Conservation (phyloP, 2,797 vertebrate genomes). For the Leptodactylus fallax region DNA sequence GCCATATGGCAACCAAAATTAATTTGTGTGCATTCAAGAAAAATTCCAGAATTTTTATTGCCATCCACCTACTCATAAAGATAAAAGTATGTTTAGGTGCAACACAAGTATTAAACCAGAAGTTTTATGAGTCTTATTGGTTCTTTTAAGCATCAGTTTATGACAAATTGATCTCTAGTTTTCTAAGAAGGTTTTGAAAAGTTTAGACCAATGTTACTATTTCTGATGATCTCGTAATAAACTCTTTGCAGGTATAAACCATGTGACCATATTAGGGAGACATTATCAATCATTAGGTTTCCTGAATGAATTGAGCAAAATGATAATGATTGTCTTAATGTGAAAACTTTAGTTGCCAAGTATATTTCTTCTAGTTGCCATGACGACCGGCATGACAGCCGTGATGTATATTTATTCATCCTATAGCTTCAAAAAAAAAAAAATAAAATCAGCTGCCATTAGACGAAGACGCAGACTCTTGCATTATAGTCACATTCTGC, state of each 20-base stretch:
- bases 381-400: not conserved
- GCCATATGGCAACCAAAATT: not conserved
- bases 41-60: not conserved
- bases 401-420: constrained; percentile 22
- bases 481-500: constrained; percentile 66
- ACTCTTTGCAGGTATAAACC: not conserved
- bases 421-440: constrained; percentile 1
- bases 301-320: not conserved
- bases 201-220: not conserved
- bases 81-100: not conserved
- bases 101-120: not conserved
- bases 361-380: not conserved
- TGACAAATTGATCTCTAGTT: not conserved
- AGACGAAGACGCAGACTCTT: constrained; percentile 71
- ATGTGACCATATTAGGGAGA: not conserved
- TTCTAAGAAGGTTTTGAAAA: not conserved
- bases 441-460: constrained; percentile 62
- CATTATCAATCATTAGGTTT: not conserved
- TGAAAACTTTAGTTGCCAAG: not conserved
- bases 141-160: not conserved
- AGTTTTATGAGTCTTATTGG: not conserved
- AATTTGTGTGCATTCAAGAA: not conserved
- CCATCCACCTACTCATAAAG: constrained; percentile 5
- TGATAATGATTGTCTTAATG: not conserved
- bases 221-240: not conserved